Evolutionary conservation across 2,888 invertebrate species (phyloP), one percentile per base, ranked within the genome.

Genomic region (Trissonchulus latispiculum): DNA sequence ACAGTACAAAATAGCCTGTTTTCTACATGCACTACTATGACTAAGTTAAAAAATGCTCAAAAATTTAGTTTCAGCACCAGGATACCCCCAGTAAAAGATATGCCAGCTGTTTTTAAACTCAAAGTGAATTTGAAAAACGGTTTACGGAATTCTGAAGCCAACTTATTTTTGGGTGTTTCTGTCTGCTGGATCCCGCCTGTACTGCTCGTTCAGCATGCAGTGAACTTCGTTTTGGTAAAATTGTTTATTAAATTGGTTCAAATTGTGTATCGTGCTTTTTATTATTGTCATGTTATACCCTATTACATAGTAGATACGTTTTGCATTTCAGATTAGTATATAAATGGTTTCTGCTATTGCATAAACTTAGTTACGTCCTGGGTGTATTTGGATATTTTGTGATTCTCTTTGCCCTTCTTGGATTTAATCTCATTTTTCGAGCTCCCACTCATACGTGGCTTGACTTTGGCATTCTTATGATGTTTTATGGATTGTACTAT

Each of bases 281-380:
- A 23, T 18, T 73, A 28, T 28, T 32, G 28, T n/a, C n/a, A n/a
- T n/a, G n/a, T 61, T 18, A 15, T 70, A 8, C 59, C n/a, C 18
- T 59, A 23, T 59, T 59, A 59, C n/a, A 31, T 18, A 66, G n/a
- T 66, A 59, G 15, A 59, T n/a, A 59, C 59, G n/a, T 59, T 59
- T 76, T 78, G 74, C 78, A 72, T 88, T 88, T 77, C 88, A 95
- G 97, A 86, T 88, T 95, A 85, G 96, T 99, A 67, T 99, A 99
- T 87, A 97, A 96, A 87, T 99, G 97, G 96, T 99, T 99, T 87
- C 91, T 95, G 83, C 88, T 96, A 80, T 89, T 97, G 82, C 95
- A 99, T 87, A 95, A 95, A 86, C 83, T 92, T 77, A 93, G 93
- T 83, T 94, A 93, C 81, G 88, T 88, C 74, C 87, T 95, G 74